Percentiles rank a stretch among this genome's conserved stretches.
Conservation (phyloP, 2,888 invertebrate species). For the Andrena fulva region DNA sequence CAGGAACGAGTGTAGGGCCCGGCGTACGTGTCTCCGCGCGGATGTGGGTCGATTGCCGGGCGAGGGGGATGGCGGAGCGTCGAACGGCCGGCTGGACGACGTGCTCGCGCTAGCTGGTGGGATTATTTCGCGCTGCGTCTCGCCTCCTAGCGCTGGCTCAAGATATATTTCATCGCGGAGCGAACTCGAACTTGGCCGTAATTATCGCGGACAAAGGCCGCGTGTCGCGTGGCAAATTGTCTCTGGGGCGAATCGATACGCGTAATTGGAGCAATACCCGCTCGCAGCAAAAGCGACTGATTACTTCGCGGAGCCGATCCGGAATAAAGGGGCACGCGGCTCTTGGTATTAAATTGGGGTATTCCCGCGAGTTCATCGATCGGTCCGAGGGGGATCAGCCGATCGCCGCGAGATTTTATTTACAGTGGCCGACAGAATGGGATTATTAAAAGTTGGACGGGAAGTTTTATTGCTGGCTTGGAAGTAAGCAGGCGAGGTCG, state of each 20-base stretch:
- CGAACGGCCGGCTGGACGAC: conserved; percentile 4
- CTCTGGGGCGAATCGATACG: conserved; percentile 42
- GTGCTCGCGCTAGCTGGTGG: not conserved
- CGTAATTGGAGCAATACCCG: conserved; percentile 52
- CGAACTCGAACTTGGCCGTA: conserved; percentile 31
- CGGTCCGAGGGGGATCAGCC: conserved; percentile 29
- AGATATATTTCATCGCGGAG: conserved; percentile 49
- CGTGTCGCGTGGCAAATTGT: conserved; percentile 41
- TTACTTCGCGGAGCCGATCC: conserved; percentile 30
- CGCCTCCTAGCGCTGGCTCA: conserved; percentile 18
- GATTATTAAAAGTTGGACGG: conserved; percentile 51
- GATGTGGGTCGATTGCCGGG: conserved; percentile 42
- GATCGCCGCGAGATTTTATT: conserved; percentile 52
- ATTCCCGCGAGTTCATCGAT: conserved; percentile 38
- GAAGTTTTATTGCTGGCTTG: conserved; percentile 49
- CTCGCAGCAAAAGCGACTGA: conserved; percentile 27
- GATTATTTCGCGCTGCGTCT: conserved; percentile 33
- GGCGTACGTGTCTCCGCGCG: conserved; percentile 6
- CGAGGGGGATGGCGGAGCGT: not conserved
- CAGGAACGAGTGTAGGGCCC: not conserved
- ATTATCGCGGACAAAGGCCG: conserved; percentile 47
- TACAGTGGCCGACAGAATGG: conserved; percentile 44
- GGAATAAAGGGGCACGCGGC: conserved; percentile 10
- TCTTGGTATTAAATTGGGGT: conserved; percentile 51
- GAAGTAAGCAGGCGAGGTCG: conserved; percentile 21